phyloP scores from a whole-genome alignment of 2,888 invertebrate species.

The Lasius platythorax region DNA sequence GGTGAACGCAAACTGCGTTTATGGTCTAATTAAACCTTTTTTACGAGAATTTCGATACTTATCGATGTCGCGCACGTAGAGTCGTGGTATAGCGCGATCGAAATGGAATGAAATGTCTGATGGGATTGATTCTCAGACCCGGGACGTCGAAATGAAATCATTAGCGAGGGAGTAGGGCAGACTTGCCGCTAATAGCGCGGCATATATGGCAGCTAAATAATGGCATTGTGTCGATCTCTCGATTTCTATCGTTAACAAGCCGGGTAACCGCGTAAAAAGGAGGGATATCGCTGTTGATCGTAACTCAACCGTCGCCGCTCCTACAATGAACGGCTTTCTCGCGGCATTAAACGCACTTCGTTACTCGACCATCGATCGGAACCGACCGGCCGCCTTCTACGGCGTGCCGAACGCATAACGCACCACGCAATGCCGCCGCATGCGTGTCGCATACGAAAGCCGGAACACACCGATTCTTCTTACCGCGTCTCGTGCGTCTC shows the following conservation, averaged over 20 bases:
- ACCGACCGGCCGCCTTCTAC: slow-evolving; percentile 71
- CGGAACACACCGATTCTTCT: background rate
- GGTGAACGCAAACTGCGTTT: slow-evolving; percentile 44
- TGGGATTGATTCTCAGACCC: slow-evolving; percentile 23
- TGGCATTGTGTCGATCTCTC: slow-evolving; percentile 83
- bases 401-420: slow-evolving; percentile 69
- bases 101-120: slow-evolving; percentile 68
- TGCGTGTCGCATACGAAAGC: background rate
- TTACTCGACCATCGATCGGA: slow-evolving; percentile 75
- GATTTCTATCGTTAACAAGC: slow-evolving; percentile 85
- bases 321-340: slow-evolving; percentile 77
- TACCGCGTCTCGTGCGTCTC: background rate
- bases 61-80: slow-evolving; percentile 63
- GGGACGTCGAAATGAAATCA: slow-evolving; percentile 82
- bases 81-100: slow-evolving; percentile 54
- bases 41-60: slow-evolving; percentile 51
- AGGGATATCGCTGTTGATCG: slow-evolving; percentile 72
- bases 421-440: slow-evolving; percentile 50
- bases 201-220: slow-evolving; percentile 81
- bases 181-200: slow-evolving; percentile 76
- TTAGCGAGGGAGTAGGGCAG: slow-evolving; percentile 68
- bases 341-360: slow-evolving; percentile 81
- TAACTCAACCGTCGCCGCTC: slow-evolving; percentile 80
- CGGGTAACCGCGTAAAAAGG: slow-evolving; percentile 77
- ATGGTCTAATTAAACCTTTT: slow-evolving; percentile 60